Percentiles rank a stretch among this genome's conserved stretches.
phyloP scores from a whole-genome alignment of 2,888 invertebrate genomes.

The Rhodophaea formosa region DNA sequence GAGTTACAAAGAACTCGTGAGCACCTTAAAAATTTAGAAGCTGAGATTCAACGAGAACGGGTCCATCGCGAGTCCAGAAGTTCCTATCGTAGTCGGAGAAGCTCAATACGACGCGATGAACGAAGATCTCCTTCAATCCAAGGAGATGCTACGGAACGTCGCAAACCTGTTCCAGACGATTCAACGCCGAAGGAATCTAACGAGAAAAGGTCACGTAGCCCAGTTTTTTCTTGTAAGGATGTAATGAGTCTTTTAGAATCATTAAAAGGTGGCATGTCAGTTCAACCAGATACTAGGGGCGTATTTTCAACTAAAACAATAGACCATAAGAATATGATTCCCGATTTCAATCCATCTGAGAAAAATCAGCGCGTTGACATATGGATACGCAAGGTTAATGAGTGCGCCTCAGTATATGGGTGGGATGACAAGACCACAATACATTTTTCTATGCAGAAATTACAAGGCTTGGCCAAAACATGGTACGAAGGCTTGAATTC shows the following conservation, averaged over 20 bases:
- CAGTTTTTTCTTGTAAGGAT: slow-evolving; percentile 18
- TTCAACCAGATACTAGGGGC: neutral
- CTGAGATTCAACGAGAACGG: too few species aligned
- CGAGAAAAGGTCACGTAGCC: slow-evolving; percentile 20
- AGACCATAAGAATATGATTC: slow-evolving; percentile 19
- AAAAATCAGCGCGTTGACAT: slow-evolving; percentile 22
- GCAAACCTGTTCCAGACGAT: neutral
- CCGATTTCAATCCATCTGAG: slow-evolving; percentile 20
- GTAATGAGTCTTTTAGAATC: slow-evolving; percentile 9
- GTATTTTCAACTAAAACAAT: neutral
- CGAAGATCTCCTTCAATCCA: too few species aligned
- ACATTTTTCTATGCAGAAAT: slow-evolving; percentile 20
- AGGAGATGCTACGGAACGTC: neutral
- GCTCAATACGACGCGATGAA: too few species aligned
- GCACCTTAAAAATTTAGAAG: too few species aligned
- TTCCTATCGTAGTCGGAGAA: too few species aligned
- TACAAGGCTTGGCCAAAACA: slow-evolving; percentile 29
- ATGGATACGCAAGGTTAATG: slow-evolving; percentile 22
- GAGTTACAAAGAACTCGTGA: neutral
- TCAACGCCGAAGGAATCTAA: neutral
- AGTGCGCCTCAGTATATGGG: slow-evolving; percentile 28
- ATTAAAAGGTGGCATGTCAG: neutral
- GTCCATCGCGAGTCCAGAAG: too few species aligned
- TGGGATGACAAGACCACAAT: slow-evolving; percentile 31
- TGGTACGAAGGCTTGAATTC: slow-evolving; percentile 34